phyloP scores from a whole-genome alignment of 2,113 vertebrate genomes.

The Spea bombifrons region DNA sequence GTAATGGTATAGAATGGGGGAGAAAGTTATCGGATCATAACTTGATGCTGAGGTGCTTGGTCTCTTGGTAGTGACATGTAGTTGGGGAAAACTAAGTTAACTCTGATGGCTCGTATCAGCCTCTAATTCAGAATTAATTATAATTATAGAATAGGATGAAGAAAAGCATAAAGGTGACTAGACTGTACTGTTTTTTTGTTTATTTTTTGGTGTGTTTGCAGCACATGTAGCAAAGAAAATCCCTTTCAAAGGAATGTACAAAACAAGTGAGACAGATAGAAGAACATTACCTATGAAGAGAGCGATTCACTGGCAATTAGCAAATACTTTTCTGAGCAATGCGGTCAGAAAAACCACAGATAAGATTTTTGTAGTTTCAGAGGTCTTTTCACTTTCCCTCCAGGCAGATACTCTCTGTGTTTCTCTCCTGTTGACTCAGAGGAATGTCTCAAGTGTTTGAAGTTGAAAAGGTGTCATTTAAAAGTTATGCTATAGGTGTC shows the following conservation, averaged over 20 bases:
- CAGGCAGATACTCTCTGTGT: conserved; percentile 23
- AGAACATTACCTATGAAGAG: conserved; percentile 11
- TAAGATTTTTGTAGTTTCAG: conserved; percentile 23
- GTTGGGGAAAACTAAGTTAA: no score
- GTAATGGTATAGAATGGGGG: no score
- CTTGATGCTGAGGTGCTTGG: no score
- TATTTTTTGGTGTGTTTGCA: neutral
- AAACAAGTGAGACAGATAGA: neutral
- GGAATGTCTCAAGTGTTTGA: conserved; percentile 36
- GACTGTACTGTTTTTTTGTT: no score
- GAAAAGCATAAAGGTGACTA: no score
- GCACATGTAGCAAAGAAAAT: neutral
- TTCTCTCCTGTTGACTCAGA: conserved; percentile 22
- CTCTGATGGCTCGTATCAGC: no score
- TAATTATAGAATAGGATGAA: no score
- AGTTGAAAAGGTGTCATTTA: conserved; percentile 35
- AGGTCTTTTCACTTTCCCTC: conserved; percentile 3
- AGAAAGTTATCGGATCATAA: no score
- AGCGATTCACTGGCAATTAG: neutral
- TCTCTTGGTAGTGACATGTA: no score
- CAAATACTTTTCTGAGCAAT: conserved; percentile 2
- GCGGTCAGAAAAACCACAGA: conserved; percentile 12
- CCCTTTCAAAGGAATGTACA: conserved; percentile 19
- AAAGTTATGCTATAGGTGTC: conserved; percentile 21
- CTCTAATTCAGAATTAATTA: no score